Evolutionary conservation across 37 sponge, comb jelly and placozoan species (phyloP).

Genomic region (Dysidea cf. avara): DNA sequence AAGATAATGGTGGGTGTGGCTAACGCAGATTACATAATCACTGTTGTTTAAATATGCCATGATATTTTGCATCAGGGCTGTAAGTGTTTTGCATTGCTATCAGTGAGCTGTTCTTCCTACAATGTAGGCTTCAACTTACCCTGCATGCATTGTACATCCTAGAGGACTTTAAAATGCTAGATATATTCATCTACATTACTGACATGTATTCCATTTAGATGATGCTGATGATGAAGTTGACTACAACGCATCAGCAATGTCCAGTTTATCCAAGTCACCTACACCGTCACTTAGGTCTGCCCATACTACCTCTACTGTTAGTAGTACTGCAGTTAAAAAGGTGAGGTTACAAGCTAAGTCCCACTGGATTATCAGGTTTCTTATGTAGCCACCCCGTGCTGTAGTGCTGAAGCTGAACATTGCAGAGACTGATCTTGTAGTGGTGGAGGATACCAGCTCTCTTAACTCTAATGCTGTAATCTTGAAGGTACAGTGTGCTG

Average conservation of each 20-base stretch:
- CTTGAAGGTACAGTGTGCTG: conserved; percentile 64
- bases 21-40: neutral
- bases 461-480: conserved; percentile 79
- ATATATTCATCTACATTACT: neutral
- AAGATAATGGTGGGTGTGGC: neutral
- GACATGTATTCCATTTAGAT: neutral
- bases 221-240: conserved; percentile 10
- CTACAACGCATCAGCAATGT: neutral
- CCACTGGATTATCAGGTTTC: neutral
- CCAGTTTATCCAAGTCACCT: no score
- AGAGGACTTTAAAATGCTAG: no score
- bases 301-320: no score
- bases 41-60: neutral
- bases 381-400: conserved; percentile 29
- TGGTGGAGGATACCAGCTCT: conserved; percentile 76
- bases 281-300: no score
- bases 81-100: no score
- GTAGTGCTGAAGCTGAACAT: conserved; percentile 72
- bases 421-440: conserved; percentile 91
- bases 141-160: no score
- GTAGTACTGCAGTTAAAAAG: neutral
- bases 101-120: no score
- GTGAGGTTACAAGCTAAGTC: no score
- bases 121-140: no score
- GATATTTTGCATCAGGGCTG: no score